Percentiles rank a stretch among this genome's conserved stretches.
These are phyloP conservation scores for Exocentrus adspersus DNA, from an alignment of 2,888 invertebrate species.

Conservation along the genomic window DNA sequence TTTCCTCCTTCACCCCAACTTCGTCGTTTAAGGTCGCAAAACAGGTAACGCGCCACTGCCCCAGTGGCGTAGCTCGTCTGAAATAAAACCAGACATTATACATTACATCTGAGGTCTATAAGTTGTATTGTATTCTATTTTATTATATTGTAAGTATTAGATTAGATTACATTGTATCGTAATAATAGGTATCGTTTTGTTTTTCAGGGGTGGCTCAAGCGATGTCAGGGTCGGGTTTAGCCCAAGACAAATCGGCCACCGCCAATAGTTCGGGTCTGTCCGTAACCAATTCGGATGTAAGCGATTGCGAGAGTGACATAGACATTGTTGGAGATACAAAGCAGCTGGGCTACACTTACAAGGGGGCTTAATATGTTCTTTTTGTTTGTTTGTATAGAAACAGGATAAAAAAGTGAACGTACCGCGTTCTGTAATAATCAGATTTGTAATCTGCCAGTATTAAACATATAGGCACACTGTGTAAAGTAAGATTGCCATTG, in stretches of 20 bases:
- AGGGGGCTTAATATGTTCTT: slow-evolving; percentile 43
- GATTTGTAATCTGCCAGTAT: too few species aligned
- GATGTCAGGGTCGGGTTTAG: slow-evolving; percentile 15
- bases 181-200: background rate
- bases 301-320: slow-evolving; percentile 72
- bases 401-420: too few species aligned
- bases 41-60: slow-evolving; percentile 23
- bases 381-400: background rate
- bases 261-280: slow-evolving; percentile 40
- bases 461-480: too few species aligned
- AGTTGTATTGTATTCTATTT: too few species aligned
- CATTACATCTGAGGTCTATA: too few species aligned
- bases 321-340: slow-evolving; percentile 69
- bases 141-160: too few species aligned
- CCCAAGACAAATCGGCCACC: slow-evolving; percentile 30
- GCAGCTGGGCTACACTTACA: slow-evolving; percentile 44
- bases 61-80: slow-evolving; percentile 13
- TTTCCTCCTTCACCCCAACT: slow-evolving; percentile 17
- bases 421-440: too few species aligned
- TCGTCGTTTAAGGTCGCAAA: slow-evolving; percentile 19
- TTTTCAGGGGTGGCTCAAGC: slow-evolving; percentile 31
- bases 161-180: too few species aligned
- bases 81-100: background rate
- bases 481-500: too few species aligned
- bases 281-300: slow-evolving; percentile 59